A percentile compares a stretch with the other conserved stretches of the same genome.
phyloP scores from a whole-genome alignment of 2,797 vertebrate species.

The Lepus townsendii region DNA sequence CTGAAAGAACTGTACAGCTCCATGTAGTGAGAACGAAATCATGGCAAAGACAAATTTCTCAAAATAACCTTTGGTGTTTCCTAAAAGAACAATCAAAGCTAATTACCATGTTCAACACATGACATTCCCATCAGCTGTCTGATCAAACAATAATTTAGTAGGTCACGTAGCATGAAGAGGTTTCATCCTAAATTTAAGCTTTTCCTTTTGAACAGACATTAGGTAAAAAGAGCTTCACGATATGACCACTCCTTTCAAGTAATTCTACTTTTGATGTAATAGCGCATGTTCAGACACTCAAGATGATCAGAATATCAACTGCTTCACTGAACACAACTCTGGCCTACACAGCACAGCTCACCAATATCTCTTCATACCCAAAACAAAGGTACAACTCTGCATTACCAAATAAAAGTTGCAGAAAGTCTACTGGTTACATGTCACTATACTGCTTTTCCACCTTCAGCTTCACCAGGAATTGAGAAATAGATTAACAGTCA shows the following conservation, averaged over 20 bases:
- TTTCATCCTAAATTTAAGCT: slow-evolving; percentile 39
- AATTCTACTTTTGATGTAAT: slow-evolving; percentile 61
- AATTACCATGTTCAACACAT: slow-evolving; percentile 11
- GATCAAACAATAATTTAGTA: slow-evolving; percentile 32
- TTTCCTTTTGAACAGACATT: slow-evolving; percentile 43
- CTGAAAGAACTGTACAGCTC: neutral
- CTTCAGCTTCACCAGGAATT: slow-evolving; percentile 56
- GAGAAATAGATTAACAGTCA: slow-evolving; percentile 63
- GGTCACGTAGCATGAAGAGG: slow-evolving; percentile 11
- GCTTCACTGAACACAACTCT: slow-evolving; percentile 51
- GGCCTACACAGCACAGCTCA: slow-evolving; percentile 30
- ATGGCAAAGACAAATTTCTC: slow-evolving; percentile 48
- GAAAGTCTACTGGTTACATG: neutral
- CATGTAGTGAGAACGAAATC: slow-evolving; percentile 31
- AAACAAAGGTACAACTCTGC: neutral
- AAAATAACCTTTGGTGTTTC: slow-evolving; percentile 44
- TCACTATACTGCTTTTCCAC: neutral
- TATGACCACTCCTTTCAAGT: slow-evolving; percentile 15
- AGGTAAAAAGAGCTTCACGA: slow-evolving; percentile 4
- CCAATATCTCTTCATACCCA: neutral
- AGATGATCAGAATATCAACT: neutral
- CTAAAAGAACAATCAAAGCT: slow-evolving; percentile 46
- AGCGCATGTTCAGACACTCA: slow-evolving; percentile 38
- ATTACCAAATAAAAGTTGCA: slow-evolving; percentile 14
- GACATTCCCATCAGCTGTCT: slow-evolving; percentile 54